Conservation (phyloP, 2,888 invertebrate species). For the Smittia aterrima region DNA sequence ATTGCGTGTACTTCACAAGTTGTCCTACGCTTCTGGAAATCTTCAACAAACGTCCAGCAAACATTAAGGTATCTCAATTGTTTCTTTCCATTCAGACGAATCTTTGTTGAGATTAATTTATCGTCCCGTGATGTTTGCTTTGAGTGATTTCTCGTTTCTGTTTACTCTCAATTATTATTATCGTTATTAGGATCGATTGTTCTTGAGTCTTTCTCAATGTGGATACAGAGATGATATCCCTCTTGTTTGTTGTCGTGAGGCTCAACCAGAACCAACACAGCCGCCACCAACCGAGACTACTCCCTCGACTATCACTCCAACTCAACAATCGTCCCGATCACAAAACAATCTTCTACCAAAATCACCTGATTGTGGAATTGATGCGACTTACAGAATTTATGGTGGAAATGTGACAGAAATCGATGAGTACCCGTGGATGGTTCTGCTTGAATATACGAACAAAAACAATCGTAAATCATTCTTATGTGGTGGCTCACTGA, state of each 20-base stretch:
- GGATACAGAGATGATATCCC: conserved; percentile 60
- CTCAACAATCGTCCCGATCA: too few relatives aligned
- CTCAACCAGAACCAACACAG: background rate
- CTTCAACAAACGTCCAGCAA: background rate
- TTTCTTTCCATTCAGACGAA: too few relatives aligned
- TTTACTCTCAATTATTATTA: background rate
- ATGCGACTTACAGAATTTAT: conserved; percentile 59
- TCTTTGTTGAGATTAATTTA: too few relatives aligned
- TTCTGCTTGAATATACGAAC: conserved; percentile 56
- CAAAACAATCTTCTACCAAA: conserved; percentile 50
- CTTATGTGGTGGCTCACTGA: conserved; percentile 72
- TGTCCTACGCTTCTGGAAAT: conserved; percentile 54
- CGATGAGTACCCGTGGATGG: conserved; percentile 59
- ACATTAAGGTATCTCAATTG: background rate
- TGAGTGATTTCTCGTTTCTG: too few relatives aligned
- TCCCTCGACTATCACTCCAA: too few relatives aligned
- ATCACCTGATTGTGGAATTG: conserved; percentile 57
- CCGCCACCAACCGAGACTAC: too few relatives aligned
- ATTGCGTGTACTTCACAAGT: conserved; percentile 54
- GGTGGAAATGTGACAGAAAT: conserved; percentile 63
- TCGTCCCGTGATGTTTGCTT: too few relatives aligned
- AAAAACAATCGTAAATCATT: conserved; percentile 61
- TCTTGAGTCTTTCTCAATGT: conserved; percentile 62
- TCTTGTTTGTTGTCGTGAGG: conserved; percentile 61
- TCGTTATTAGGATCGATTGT: conserved; percentile 52